Percentiles rank a stretch among this genome's conserved stretches.
Evolutionary conservation across 2,113 vertebrate genomes (phyloP).

Genomic region (Taurulus bubalis): DNA sequence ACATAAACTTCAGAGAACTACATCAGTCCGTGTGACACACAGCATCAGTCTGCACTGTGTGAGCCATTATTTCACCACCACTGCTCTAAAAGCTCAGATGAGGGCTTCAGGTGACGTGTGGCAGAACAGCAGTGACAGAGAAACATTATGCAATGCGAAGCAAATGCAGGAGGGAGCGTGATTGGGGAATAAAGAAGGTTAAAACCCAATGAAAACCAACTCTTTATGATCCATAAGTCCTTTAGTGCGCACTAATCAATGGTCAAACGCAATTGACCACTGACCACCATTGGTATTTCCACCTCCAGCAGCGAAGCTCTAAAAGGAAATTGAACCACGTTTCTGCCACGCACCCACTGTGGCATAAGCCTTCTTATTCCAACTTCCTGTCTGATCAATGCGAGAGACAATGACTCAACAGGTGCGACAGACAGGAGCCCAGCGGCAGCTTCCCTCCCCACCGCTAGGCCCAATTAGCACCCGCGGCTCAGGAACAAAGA

Average conservation of each 20-base stretch:
- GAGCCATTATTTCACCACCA: not conserved
- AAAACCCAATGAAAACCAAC: conserved; percentile 19
- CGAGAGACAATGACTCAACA: conserved; percentile 83
- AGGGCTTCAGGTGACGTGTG: conserved; percentile 17
- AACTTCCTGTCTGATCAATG: conserved; percentile 81
- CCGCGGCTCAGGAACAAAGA: conserved; percentile 80
- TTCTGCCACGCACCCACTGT: conserved; percentile 77
- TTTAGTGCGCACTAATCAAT: conserved; percentile 72
- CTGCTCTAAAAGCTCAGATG: not conserved
- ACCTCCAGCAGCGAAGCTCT: conserved; percentile 73
- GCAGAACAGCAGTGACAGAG: conserved; percentile 1
- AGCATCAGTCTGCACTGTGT: no score
- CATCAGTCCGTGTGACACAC: not conserved
- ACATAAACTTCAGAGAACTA: not conserved
- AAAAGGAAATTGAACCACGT: conserved; percentile 81
- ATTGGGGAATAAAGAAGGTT: conserved; percentile 19
- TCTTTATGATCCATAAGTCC: conserved; percentile 69
- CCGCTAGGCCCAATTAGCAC: conserved; percentile 81
- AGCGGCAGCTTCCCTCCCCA: conserved; percentile 73
- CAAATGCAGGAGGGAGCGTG: conserved; percentile 4
- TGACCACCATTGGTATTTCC: conserved; percentile 76
- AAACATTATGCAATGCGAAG: conserved; percentile 20
- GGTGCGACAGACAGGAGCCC: conserved; percentile 84
- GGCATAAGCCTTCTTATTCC: conserved; percentile 73
- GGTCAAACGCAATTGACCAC: conserved; percentile 72